Evolutionary conservation across 2,797 vertebrate species (phyloP).

Genomic region (Neoniphon sammara): DNA sequence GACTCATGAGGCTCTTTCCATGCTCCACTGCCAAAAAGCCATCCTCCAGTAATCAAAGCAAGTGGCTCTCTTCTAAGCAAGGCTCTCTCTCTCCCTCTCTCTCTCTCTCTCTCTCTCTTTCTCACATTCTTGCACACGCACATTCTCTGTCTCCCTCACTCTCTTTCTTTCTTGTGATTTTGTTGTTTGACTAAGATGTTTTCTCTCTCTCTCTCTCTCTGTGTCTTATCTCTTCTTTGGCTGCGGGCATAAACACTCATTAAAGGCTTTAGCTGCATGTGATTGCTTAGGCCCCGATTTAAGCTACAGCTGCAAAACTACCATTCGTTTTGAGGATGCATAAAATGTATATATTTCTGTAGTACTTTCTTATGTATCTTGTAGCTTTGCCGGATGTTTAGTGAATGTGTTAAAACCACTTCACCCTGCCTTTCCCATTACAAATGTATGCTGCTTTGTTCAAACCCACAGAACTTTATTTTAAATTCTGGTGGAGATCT

Average conservation of each 20-base stretch:
- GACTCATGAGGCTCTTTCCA: slow-evolving; percentile 93
- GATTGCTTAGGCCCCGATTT: not conserved
- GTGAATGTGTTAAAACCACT: not conserved
- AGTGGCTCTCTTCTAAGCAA: slow-evolving; percentile 82
- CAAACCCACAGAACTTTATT: too few relatives aligned
- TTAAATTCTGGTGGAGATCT: too few relatives aligned
- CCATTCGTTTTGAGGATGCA: not conserved
- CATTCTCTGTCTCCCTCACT: slow-evolving; percentile 2
- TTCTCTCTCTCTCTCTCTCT: slow-evolving; percentile 27
- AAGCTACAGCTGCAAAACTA: not conserved
- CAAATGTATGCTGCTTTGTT: too few relatives aligned
- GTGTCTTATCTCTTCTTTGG: slow-evolving; percentile 4
- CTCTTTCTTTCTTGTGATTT: slow-evolving; percentile 30
- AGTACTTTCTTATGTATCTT: not conserved
- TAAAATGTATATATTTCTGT: too few relatives aligned
- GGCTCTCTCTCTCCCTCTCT: slow-evolving; percentile 33
- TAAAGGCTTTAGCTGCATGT: slow-evolving; percentile 1
- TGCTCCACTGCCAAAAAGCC: slow-evolving; percentile 90
- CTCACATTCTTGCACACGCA: slow-evolving; percentile 6
- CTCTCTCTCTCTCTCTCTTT: slow-evolving; percentile 32
- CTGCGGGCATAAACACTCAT: not conserved
- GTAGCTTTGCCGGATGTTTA: not conserved
- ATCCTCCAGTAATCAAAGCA: slow-evolving; percentile 93
- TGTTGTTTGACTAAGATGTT: slow-evolving; percentile 30
- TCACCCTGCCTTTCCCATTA: too few relatives aligned